These are phyloP conservation scores for Drosophila sordidula DNA, from an alignment of 2,888 invertebrate species.

Conservation along the genomic window DNA sequence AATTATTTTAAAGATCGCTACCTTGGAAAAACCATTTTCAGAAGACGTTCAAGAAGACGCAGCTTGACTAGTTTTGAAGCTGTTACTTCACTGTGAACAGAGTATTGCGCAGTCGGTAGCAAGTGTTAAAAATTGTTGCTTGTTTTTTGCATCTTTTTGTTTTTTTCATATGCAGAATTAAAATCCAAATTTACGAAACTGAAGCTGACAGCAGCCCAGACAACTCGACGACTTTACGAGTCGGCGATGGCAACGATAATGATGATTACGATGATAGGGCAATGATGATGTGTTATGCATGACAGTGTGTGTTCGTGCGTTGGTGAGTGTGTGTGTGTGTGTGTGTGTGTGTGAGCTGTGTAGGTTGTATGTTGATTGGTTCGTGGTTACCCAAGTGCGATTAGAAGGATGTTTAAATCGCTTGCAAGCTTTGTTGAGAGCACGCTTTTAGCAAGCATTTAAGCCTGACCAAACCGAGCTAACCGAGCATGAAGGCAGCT, in stretches of 20 bases:
- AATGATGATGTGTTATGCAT: conserved; percentile 36
- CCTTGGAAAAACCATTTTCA: too few species aligned
- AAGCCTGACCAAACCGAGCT: conserved; percentile 39
- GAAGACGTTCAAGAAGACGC: too few species aligned
- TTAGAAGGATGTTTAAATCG: conserved; percentile 56
- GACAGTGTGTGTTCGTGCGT: conserved; percentile 4
- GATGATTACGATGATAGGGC: conserved; percentile 27
- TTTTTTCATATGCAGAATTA: conserved; percentile 37
- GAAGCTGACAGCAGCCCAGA: conserved; percentile 41
- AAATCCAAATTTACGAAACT: conserved; percentile 63
- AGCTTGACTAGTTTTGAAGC: too few species aligned
- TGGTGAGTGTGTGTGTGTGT: conserved; percentile 1
- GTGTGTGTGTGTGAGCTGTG: conserved; percentile 4
- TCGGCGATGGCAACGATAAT: conserved; percentile 42
- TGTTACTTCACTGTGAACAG: neutral
- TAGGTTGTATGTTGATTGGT: conserved; percentile 15
- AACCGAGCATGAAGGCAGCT: conserved; percentile 81
- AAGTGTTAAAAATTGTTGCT: neutral
- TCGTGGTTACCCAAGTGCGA: conserved; percentile 45
- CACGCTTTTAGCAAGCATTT: conserved; percentile 14
- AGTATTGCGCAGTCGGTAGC: neutral
- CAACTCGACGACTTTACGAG: conserved; percentile 54
- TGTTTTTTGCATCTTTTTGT: conserved; percentile 4
- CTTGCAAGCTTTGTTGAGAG: conserved; percentile 26
- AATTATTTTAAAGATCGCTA: too few species aligned